Evolutionary conservation across 2,797 vertebrate species (phyloP).

Genomic region (Poeciliopsis turneri): DNA sequence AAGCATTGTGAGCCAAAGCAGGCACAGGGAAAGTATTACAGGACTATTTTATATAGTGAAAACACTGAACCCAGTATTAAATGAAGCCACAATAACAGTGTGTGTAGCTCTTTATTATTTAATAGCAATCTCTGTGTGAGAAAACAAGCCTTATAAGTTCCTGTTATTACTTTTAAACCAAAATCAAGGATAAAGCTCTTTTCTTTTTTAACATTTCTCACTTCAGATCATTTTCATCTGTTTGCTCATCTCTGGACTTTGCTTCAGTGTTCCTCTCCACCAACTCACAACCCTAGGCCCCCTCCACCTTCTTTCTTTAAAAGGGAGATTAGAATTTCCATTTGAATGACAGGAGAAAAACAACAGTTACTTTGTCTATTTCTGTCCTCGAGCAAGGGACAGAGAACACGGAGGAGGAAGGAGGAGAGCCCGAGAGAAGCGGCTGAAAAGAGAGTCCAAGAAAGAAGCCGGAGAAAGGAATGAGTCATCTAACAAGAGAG

Average conservation of each 20-base stretch:
- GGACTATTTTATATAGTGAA: neutral
- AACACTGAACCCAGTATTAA: neutral
- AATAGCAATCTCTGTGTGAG: neutral
- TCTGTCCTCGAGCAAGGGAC: constrained; percentile 68
- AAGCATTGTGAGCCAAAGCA: neutral
- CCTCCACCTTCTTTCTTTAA: constrained; percentile 71
- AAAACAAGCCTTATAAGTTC: neutral
- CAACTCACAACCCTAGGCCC: constrained; percentile 30
- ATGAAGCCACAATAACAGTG: neutral
- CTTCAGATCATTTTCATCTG: constrained; percentile 72
- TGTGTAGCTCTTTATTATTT: neutral
- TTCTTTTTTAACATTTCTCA: constrained; percentile 33
- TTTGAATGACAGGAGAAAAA: constrained; percentile 93
- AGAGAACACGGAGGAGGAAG: constrained; percentile 47
- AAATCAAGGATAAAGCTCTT: constrained; percentile 74
- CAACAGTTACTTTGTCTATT: constrained; percentile 90
- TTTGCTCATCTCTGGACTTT: constrained; percentile 46
- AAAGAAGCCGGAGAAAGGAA: constrained; percentile 64
- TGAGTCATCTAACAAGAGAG: constrained; percentile 57
- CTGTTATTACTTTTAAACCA: constrained; percentile 11
- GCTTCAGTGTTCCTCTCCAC: constrained; percentile 47
- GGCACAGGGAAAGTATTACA: neutral
- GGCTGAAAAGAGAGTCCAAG: constrained; percentile 57
- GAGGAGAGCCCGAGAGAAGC: constrained; percentile 43
- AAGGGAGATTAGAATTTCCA: constrained; percentile 96